phyloP scores from a whole-genome alignment of 1,140 invertebrate species.

The Hesperophylax magnus region DNA sequence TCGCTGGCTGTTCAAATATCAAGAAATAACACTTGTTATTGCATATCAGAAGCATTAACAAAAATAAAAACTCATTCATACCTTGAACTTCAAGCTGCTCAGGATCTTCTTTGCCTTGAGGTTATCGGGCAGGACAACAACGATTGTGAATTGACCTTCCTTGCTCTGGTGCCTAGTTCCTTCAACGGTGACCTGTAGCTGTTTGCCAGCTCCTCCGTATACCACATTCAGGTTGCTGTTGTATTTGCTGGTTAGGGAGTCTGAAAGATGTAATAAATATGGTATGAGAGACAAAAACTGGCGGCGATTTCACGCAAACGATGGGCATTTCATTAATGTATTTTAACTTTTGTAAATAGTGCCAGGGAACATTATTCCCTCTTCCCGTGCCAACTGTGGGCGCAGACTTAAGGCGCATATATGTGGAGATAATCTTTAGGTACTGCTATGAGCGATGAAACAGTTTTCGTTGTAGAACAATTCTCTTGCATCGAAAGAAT shows the following conservation, averaged over 20 bases:
- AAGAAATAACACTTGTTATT: too few species aligned
- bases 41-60: too few species aligned
- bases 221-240: conserved; percentile 22
- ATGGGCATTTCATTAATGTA: background rate
- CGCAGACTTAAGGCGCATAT: too few species aligned
- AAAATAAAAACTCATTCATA: background rate
- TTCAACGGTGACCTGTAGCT: conserved; percentile 27
- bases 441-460: too few species aligned
- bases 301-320: too few species aligned
- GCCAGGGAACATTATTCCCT: background rate
- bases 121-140: conserved; percentile 33
- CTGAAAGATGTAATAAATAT: background rate
- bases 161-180: conserved; percentile 14
- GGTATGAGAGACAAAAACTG: too few species aligned
- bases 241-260: background rate
- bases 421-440: too few species aligned
- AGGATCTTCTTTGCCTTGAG: conserved; percentile 39
- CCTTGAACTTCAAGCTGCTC: conserved; percentile 17
- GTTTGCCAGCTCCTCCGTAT: conserved; percentile 45
- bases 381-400: too few species aligned
- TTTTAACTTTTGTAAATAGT: background rate
- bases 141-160: conserved; percentile 30
- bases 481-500: too few species aligned
- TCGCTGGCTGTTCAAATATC: too few species aligned
- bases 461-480: too few species aligned